Evolutionary conservation across 2,113 vertebrate species (phyloP).

Genomic region (Atlantisia rogersi): DNA sequence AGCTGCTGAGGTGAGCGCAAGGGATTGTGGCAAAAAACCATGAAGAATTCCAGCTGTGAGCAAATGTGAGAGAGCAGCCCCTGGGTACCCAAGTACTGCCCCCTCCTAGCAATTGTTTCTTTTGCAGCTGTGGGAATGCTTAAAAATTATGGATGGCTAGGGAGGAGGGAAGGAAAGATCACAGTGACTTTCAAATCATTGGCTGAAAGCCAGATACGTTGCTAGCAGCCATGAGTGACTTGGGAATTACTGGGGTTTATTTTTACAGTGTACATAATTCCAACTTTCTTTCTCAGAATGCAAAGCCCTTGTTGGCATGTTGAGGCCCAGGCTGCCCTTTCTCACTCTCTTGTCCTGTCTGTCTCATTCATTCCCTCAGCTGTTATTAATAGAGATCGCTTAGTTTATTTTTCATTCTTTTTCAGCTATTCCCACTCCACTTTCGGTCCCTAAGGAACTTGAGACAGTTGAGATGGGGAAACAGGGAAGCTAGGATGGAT

Average conservation of each 20-base stretch:
- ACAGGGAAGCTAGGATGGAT: background rate
- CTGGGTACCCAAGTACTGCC: background rate
- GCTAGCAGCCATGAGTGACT: background rate
- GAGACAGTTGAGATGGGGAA: background rate
- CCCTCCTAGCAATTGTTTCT: background rate
- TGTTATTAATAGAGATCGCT: slow-evolving; percentile 7
- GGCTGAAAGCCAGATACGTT: background rate
- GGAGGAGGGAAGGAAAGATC: background rate
- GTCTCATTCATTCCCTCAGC: background rate
- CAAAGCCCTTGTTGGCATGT: background rate
- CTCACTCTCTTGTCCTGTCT: background rate
- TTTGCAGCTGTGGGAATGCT: slow-evolving; percentile 56
- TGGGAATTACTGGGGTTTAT: background rate
- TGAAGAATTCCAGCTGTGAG: slow-evolving; percentile 46
- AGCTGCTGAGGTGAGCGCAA: background rate
- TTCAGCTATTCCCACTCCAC: background rate
- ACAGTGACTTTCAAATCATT: slow-evolving; percentile 30
- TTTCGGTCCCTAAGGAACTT: background rate
- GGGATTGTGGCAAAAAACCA: background rate
- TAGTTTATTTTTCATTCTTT: slow-evolving; percentile 24
- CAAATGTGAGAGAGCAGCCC: background rate
- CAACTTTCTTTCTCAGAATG: slow-evolving; percentile 7
- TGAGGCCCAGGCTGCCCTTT: background rate
- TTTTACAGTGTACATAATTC: slow-evolving; percentile 35
- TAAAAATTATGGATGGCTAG: background rate